phyloP scores from a whole-genome alignment of 2,113 vertebrate species.

The Oryzias javanicus region DNA sequence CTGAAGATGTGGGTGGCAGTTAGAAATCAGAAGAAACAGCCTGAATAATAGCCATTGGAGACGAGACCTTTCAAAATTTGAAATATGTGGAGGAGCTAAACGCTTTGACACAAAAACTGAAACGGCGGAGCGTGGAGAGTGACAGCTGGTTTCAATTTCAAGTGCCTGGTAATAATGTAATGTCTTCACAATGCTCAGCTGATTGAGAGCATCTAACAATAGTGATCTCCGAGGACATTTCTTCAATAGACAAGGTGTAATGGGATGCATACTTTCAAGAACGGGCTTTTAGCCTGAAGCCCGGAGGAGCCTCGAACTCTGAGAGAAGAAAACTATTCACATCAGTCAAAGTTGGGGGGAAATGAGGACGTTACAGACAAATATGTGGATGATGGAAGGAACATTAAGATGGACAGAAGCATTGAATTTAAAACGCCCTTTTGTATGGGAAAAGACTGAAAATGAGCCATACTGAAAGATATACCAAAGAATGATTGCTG shows the following conservation, averaged over 20 bases:
- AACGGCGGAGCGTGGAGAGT: conserved; percentile 21
- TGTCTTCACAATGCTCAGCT: conserved; percentile 16
- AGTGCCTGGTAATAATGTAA: conserved; percentile 14
- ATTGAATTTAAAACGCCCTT: too few relatives aligned
- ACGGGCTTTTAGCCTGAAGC: neutral
- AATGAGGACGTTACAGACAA: neutral
- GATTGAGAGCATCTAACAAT: conserved; percentile 4
- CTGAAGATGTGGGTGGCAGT: conserved; percentile 22
- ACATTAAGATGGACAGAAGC: too few relatives aligned
- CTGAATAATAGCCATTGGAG: conserved; percentile 37
- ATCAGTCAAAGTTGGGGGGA: neutral
- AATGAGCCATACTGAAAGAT: too few relatives aligned
- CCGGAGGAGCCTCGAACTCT: neutral
- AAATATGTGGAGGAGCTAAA: conserved; percentile 28
- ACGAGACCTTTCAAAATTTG: conserved; percentile 28
- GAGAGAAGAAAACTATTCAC: neutral
- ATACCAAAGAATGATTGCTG: too few relatives aligned
- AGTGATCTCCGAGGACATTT: conserved; percentile 8
- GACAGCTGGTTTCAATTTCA: conserved; percentile 19
- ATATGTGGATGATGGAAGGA: neutral
- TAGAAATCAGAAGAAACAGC: conserved; percentile 28
- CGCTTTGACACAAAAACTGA: conserved; percentile 24
- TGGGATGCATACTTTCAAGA: conserved; percentile 6
- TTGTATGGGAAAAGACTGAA: too few relatives aligned
- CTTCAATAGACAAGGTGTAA: conserved; percentile 12